A percentile compares a stretch with the other conserved stretches of the same genome.
Conservation (phyloP, 2,888 invertebrate genomes). For the Drepana falcataria region DNA sequence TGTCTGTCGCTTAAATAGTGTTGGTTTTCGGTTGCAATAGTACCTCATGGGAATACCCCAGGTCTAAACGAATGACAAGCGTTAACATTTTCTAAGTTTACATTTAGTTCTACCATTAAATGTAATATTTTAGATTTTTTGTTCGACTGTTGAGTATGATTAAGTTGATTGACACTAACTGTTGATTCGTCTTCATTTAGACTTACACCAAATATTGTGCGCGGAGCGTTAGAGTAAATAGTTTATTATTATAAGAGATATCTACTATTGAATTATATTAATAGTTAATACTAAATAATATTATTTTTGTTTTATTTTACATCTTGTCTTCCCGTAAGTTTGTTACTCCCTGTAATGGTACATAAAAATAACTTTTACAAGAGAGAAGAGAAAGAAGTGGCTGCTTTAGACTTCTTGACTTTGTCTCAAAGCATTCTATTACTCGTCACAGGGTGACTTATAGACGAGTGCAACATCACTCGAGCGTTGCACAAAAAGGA, state of each 20-base stretch:
- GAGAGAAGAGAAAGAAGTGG: too few relatives aligned
- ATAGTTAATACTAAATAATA: slow-evolving; percentile 66
- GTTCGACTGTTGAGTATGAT: slow-evolving; percentile 65
- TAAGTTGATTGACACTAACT: slow-evolving; percentile 56
- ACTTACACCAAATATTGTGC: slow-evolving; percentile 77
- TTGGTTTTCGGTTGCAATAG: too few relatives aligned
- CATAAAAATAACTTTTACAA: too few relatives aligned
- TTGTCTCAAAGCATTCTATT: too few relatives aligned
- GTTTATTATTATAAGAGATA: slow-evolving; percentile 72
- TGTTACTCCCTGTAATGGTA: too few relatives aligned
- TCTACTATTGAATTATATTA: slow-evolving; percentile 72
- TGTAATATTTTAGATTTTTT: slow-evolving; percentile 63
- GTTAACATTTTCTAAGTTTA: slow-evolving; percentile 62
- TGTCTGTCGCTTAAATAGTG: too few relatives aligned
- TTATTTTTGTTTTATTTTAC: slow-evolving; percentile 42
- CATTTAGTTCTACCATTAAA: slow-evolving; percentile 58
- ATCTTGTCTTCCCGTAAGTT: neutral
- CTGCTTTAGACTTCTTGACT: too few relatives aligned
- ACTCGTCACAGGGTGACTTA: too few relatives aligned
- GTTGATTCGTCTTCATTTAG: slow-evolving; percentile 73
- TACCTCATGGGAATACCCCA: too few relatives aligned
- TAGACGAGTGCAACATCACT: too few relatives aligned
- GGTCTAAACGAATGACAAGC: slow-evolving; percentile 44
- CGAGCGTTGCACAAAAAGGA: too few relatives aligned
- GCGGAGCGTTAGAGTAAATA: slow-evolving; percentile 74